Evolutionary conservation across 2,888 invertebrate genomes (phyloP).

Genomic region (Brachyopa scutellaris): DNA sequence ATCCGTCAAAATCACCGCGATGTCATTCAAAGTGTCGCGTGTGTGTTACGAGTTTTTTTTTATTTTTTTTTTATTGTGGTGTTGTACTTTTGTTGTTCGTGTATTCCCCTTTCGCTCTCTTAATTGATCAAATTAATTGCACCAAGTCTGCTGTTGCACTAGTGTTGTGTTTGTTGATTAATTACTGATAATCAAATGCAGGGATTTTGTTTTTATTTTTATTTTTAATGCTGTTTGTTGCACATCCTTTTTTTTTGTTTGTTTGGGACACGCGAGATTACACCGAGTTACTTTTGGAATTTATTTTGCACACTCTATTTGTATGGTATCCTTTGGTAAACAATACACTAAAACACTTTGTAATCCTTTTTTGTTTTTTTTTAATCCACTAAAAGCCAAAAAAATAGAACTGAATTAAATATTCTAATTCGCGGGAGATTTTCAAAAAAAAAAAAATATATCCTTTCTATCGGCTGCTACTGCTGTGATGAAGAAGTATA

Average conservation of each 20-base stretch:
- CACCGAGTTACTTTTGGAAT: background rate
- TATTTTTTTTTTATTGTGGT: conserved; percentile 4
- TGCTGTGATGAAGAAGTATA: background rate
- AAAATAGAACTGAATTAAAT: conserved; percentile 10
- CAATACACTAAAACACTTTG: conserved; percentile 41
- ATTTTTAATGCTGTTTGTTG: conserved; percentile 48
- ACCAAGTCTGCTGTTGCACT: conserved; percentile 35
- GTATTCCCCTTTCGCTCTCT: conserved; percentile 43
- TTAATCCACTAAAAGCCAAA: conserved; percentile 21
- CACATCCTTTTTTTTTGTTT: conserved; percentile 43
- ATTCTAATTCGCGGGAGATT: conserved; percentile 35
- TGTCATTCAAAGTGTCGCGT: conserved; percentile 62
- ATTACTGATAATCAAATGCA: conserved; percentile 50
- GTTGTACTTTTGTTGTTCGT: conserved; percentile 20
- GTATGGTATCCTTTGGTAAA: conserved; percentile 33
- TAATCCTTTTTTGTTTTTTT: conserved; percentile 56
- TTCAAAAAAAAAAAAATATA: background rate
- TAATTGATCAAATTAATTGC: conserved; percentile 69
- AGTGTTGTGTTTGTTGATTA: conserved; percentile 29
- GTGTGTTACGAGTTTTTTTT: conserved; percentile 41
- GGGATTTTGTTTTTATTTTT: conserved; percentile 9
- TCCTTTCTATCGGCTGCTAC: conserved; percentile 46
- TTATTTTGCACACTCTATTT: conserved; percentile 19
- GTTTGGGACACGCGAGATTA: conserved; percentile 26
- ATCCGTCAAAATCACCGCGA: conserved; percentile 58